Base-by-base conservation (phyloP, 2,888 invertebrate genomes). In the Pseudococcus longispinus region DNA sequence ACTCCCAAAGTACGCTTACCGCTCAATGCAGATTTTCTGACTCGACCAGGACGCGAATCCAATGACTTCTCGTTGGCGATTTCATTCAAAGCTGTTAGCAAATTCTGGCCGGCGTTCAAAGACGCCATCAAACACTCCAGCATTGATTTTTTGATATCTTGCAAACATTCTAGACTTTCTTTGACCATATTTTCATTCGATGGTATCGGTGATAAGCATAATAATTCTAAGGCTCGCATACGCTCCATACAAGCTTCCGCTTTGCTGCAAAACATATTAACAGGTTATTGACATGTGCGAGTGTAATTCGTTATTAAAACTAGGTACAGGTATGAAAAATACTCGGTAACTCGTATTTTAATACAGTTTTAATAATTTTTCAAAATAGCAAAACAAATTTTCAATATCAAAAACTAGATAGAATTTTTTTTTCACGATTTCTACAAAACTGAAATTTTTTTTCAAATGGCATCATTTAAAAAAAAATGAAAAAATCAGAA, bases 111-210 rank as follows among this genome's bases (percentile, higher is more conserved):
- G 89, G 95, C 93, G 90, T 95, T 95, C 83, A 97, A 91, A 2
- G 96, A 95, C n/a, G 93, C 92, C 93, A 96, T 95, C 2, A 96
- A 93, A 8, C 94, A 92, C 89, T 96, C 96, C 87, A 96, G 91
- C 90, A 96, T 94, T 84, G 93, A 92, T 90, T 94, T 94, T 88
- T 94, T 92, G 88, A 94, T 91, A 89, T 95, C 95, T 90, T 95
- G 94, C 89, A 95, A 93, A 90, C 93, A 94, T 88, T 93, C 93
- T 29, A 96, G 91, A 89, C 94, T 93, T 89, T 92, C 93, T 90
- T 94, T 94, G 55, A 95, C 95, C 2, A 93, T 93, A 87, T 95
- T 93, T 88, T 95, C 94, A 89, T 95, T 95, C 84, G 93, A 92
- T 23, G 95, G 95, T 87, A 95, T 91, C 88, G 93, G 92, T 20